phyloP scores from a whole-genome alignment of 2,888 invertebrate genomes.

The Koerneria pararmatus region DNA sequence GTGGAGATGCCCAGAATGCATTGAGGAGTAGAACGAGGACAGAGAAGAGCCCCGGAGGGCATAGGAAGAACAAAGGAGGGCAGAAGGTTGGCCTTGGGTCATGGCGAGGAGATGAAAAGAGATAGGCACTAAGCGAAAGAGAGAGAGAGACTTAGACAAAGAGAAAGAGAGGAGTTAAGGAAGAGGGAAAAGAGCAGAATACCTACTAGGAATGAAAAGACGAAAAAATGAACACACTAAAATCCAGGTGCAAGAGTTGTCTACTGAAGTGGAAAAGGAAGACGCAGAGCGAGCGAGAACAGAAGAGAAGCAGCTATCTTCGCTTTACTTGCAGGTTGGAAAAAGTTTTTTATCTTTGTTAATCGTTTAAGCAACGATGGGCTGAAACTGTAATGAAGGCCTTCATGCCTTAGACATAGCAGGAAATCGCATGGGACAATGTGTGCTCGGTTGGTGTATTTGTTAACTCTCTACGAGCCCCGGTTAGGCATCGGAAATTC shows the following conservation, averaged over 20 bases:
- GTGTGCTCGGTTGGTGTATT: too few relatives aligned
- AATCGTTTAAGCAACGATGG: too few relatives aligned
- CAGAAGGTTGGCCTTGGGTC: too few relatives aligned
- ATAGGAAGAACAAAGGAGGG: too few relatives aligned
- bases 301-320: conserved; percentile 41
- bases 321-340: conserved; percentile 35
- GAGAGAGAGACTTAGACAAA: neutral
- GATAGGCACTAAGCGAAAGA: neutral
- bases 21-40: conserved; percentile 29
- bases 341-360: too few relatives aligned
- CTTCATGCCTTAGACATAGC: too few relatives aligned
- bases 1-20: conserved; percentile 39
- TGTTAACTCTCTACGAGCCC: too few relatives aligned
- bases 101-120: neutral
- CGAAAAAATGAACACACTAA: neutral
- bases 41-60: conserved; percentile 24
- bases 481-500: too few relatives aligned
- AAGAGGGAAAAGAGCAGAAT: neutral
- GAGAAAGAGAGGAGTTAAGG: neutral
- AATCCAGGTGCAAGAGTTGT: conserved; percentile 21
- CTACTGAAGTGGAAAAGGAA: conserved; percentile 36
- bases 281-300: conserved; percentile 28
- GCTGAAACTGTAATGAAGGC: too few relatives aligned
- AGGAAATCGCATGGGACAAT: too few relatives aligned
- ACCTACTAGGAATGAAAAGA: neutral